Conservation (phyloP, 2,113 vertebrate species). For the Vombatus ursinus region DNA sequence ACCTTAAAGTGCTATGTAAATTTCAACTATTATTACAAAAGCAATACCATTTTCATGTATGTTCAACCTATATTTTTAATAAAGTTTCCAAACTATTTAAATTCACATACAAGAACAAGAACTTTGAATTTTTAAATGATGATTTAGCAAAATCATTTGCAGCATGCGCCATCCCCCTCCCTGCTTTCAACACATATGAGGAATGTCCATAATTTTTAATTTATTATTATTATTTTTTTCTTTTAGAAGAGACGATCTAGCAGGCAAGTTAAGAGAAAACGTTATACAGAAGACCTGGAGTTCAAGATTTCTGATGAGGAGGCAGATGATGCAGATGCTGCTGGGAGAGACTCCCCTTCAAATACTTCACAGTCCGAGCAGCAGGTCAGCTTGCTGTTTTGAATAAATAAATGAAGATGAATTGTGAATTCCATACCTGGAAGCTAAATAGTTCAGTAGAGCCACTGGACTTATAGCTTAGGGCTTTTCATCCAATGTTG, state of each 20-base stretch:
- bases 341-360: conserved; percentile 93
- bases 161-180: background rate
- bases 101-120: background rate
- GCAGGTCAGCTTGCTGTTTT: conserved; percentile 84
- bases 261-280: conserved; percentile 97
- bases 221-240: conserved; percentile 45
- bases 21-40: background rate
- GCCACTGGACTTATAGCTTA: background rate
- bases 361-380: conserved; percentile 93
- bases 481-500: background rate
- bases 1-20: background rate
- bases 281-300: conserved; percentile 97
- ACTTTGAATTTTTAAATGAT: background rate
- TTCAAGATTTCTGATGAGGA: conserved; percentile 97
- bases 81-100: background rate
- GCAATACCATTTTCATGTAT: background rate
- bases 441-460: background rate
- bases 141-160: background rate
- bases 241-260: conserved; percentile 96
- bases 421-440: background rate
- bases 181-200: background rate
- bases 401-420: background rate
- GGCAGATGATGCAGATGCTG: conserved; percentile 90
- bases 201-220: background rate
- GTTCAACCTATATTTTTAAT: background rate